A percentile compares a stretch with the other conserved stretches of the same genome.
Evolutionary conservation across 2,888 invertebrate genomes (phyloP).

Genomic region (Lymantria dispar): DNA sequence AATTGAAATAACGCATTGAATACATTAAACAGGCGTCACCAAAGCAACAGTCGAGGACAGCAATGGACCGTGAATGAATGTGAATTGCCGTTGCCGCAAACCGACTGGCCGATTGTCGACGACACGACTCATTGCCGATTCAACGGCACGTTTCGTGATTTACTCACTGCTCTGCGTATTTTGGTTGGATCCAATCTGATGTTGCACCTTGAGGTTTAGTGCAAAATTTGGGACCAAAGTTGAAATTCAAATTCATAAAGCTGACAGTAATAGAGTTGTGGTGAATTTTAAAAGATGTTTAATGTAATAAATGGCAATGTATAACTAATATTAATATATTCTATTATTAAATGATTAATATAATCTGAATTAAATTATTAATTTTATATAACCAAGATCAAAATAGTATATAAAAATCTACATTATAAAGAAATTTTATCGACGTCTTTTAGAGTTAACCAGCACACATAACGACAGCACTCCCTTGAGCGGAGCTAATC

Average conservation of each 20-base stretch:
- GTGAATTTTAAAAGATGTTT: no score
- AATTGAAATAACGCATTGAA: conserved; percentile 58
- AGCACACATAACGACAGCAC: no score
- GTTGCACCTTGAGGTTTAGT: conserved; percentile 16
- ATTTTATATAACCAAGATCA: no score
- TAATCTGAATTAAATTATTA: no score
- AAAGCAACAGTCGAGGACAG: conserved; percentile 43
- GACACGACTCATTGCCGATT: conserved; percentile 67
- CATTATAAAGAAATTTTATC: no score
- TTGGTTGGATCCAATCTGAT: conserved; percentile 39
- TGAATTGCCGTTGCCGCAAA: conserved; percentile 69
- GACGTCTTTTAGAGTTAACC: no score
- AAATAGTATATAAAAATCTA: no score
- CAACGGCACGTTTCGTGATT: conserved; percentile 60
- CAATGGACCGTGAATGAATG: conserved; percentile 62
- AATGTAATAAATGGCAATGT: no score
- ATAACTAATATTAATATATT: no score
- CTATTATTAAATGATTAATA: no score
- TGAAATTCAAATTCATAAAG: neutral
- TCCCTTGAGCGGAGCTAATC: no score
- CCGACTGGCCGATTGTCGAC: conserved; percentile 68
- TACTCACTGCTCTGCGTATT: conserved; percentile 45
- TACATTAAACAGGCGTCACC: conserved; percentile 45
- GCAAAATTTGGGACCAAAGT: conserved; percentile 1
- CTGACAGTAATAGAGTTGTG: no score